Evolutionary conservation across 2,113 vertebrate genomes (phyloP).

Genomic region (Pogona vitticeps): DNA sequence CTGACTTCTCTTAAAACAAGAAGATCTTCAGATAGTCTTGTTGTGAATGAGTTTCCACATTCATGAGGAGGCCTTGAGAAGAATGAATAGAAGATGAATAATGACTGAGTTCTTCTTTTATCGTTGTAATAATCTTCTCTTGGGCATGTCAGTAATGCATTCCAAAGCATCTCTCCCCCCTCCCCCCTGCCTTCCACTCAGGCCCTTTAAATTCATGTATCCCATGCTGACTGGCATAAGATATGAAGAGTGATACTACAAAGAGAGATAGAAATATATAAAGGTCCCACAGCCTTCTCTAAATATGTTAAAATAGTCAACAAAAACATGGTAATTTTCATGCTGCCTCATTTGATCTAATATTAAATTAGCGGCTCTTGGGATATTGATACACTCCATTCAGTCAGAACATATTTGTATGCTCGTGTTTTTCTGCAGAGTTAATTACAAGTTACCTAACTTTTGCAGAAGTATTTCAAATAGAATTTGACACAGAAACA

Average conservation of each 20-base stretch:
- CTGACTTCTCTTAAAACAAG: neutral
- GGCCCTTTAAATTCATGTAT: constrained; percentile 57
- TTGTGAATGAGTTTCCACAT: constrained; percentile 27
- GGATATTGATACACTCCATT: constrained; percentile 57
- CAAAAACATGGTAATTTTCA: constrained; percentile 70
- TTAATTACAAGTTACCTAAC: constrained; percentile 62
- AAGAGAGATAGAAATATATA: constrained; percentile 64
- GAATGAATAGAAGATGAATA: constrained; percentile 45
- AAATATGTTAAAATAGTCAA: constrained; percentile 68
- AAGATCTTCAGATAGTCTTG: constrained; percentile 1
- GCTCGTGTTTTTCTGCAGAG: constrained; percentile 47
- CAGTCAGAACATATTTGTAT: constrained; percentile 56
- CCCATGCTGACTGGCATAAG: constrained; percentile 54
- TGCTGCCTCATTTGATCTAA: constrained; percentile 68
- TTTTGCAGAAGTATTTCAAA: constrained; percentile 53
- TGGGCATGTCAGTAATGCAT: constrained; percentile 50
- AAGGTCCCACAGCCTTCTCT: constrained; percentile 61
- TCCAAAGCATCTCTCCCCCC: constrained; percentile 28
- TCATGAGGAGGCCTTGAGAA: constrained; percentile 19
- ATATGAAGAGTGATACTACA: constrained; percentile 63
- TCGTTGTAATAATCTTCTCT: constrained; percentile 59
- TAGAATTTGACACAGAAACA: constrained; percentile 44
- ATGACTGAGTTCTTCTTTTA: constrained; percentile 58
- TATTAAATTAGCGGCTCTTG: constrained; percentile 68
- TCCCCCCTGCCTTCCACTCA: neutral